Evolutionary conservation across 1,140 invertebrate genomes (phyloP).

Genomic region (Stegodyphus dumicola): DNA sequence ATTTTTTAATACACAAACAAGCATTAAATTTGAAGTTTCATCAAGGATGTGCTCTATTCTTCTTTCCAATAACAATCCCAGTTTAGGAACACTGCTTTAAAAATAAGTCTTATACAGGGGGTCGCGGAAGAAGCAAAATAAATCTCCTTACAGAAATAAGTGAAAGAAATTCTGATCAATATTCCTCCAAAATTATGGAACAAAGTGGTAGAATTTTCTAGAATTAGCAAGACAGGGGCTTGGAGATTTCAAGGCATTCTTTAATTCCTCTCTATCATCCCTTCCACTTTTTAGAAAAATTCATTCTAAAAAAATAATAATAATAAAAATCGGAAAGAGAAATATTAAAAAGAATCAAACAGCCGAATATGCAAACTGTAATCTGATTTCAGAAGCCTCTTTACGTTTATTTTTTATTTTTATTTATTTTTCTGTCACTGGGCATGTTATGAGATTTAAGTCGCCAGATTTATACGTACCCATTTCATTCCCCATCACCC

Average conservation of each 20-base stretch:
- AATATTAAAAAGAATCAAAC: neutral
- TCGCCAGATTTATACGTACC: conserved; percentile 17
- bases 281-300: neutral
- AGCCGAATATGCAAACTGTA: conserved; percentile 43
- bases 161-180: neutral
- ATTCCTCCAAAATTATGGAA: neutral
- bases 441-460: conserved; percentile 56
- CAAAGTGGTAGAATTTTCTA: neutral
- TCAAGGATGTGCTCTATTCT: too few species aligned
- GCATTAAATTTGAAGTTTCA: too few species aligned
- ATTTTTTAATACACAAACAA: too few species aligned
- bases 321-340: neutral
- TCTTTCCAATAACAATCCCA: too few species aligned
- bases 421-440: conserved; percentile 52
- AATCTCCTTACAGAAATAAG: too few species aligned
- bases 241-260: neutral
- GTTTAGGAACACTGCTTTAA: too few species aligned
- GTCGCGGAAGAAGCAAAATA: too few species aligned
- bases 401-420: conserved; percentile 1
- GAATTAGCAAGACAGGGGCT: neutral
- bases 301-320: neutral
- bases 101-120: too few species aligned
- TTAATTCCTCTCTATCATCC: neutral
- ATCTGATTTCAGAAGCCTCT: conserved; percentile 42
- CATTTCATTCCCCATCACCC: too few species aligned